Evolutionary conservation across 2,113 vertebrate genomes (phyloP).

Genomic region (Cyrtonyx montezumae): DNA sequence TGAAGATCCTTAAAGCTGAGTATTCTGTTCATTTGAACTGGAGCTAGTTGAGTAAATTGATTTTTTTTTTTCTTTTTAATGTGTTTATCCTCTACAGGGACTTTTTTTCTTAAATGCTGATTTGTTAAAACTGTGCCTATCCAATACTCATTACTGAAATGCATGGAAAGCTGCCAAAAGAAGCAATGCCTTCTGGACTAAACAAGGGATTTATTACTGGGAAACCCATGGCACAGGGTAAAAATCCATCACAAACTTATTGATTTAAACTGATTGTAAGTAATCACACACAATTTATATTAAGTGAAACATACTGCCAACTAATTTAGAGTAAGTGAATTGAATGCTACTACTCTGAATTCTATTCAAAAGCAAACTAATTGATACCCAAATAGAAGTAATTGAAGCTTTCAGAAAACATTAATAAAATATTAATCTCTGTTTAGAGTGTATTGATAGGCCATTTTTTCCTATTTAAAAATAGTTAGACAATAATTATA

Average conservation of each 20-base stretch:
- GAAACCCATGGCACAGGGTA: conserved; percentile 55
- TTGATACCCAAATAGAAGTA: conserved; percentile 63
- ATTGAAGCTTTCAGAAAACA: conserved; percentile 60
- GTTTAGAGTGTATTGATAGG: conserved; percentile 17
- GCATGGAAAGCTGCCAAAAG: conserved; percentile 68
- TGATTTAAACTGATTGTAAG: conserved; percentile 75
- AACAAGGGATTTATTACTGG: conserved; percentile 69
- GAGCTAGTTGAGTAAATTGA: conserved; percentile 53
- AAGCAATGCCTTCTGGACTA: conserved; percentile 53
- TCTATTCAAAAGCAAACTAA: conserved; percentile 73
- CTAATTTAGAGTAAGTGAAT: conserved; percentile 73
- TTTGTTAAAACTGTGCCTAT: conserved; percentile 61
- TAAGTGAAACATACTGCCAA: conserved; percentile 71
- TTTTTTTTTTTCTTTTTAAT: conserved; percentile 45
- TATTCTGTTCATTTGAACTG: conserved; percentile 41
- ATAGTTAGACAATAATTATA: conserved; percentile 29
- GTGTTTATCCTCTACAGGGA: conserved; percentile 34
- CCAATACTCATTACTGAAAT: conserved; percentile 62
- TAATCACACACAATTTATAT: conserved; percentile 75
- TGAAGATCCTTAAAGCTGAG: neutral
- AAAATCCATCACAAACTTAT: conserved; percentile 76
- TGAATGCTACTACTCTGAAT: conserved; percentile 49
- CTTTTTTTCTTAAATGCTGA: conserved; percentile 42
- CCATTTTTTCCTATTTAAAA: conserved; percentile 55
- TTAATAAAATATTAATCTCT: conserved; percentile 49